A percentile compares a stretch with the other conserved stretches of the same genome.
phyloP scores from a whole-genome alignment of 2,888 invertebrate species.

The Frankliniella intonsa region DNA sequence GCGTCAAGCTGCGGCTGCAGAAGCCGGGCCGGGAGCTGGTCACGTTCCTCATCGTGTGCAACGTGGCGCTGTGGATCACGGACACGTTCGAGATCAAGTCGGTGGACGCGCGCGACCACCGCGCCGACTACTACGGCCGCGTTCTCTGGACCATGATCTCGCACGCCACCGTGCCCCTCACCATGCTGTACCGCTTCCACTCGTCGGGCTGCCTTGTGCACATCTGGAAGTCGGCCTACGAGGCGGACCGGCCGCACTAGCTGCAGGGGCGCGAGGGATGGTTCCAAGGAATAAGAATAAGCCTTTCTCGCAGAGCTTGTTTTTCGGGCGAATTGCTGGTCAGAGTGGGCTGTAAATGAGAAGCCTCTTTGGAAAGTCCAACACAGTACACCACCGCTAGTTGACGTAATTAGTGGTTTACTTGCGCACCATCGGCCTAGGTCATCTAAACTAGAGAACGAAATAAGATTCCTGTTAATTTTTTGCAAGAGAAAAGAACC shows the following conservation, averaged over 20 bases:
- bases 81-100: conserved; percentile 64
- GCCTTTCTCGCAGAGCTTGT: too few species aligned
- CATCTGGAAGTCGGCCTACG: conserved; percentile 72
- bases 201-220: conserved; percentile 73
- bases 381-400: too few species aligned
- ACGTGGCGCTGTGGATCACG: conserved; percentile 72
- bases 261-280: too few species aligned
- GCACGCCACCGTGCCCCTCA: conserved; percentile 67
- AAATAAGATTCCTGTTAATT: too few species aligned
- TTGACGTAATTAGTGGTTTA: not conserved
- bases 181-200: conserved; percentile 74
- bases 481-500: too few species aligned
- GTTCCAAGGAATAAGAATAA: too few species aligned
- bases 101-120: conserved; percentile 51
- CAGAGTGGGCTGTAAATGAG: too few species aligned
- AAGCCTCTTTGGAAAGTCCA: too few species aligned
- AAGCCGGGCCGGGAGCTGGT: conserved; percentile 73
- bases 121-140: conserved; percentile 65
- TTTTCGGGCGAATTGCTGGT: too few species aligned
- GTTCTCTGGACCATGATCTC: conserved; percentile 67
- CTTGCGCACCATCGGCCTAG: not conserved
- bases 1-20: conserved; percentile 55
- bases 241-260: conserved; percentile 39
- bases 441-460: not conserved
- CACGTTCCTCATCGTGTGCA: conserved; percentile 69